Evolutionary conservation across 2,113 vertebrate genomes (phyloP).

Genomic region (Mus spicilegus): DNA sequence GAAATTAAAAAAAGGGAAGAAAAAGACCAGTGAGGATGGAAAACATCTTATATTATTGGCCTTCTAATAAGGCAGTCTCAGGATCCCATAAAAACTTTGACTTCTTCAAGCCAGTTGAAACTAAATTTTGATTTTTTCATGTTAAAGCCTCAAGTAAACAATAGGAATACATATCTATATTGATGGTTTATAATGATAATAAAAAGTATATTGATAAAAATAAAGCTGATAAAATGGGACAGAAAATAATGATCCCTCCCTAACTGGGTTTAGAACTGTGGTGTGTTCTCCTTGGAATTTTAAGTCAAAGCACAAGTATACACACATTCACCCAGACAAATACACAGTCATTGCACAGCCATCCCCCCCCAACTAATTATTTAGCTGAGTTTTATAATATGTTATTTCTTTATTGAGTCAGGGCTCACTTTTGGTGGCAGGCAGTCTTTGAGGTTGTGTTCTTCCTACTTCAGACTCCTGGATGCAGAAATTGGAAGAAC

Average conservation of each 20-base stretch:
- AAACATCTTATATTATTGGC: background rate
- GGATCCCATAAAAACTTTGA: background rate
- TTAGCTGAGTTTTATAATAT: background rate
- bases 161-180: background rate
- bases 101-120: background rate
- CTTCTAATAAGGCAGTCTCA: background rate
- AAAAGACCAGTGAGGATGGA: background rate
- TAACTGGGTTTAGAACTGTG: background rate
- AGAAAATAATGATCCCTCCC: background rate
- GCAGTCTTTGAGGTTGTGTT: accelerated
- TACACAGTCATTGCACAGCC: background rate
- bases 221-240: background rate
- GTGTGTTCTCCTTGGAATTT: background rate
- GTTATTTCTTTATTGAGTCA: background rate
- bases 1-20: background rate
- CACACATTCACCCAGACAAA: background rate
- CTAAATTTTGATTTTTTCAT: background rate
- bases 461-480: no score
- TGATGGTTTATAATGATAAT: background rate
- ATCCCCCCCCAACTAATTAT: background rate
- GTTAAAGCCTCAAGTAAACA: background rate
- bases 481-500: background rate
- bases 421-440: background rate
- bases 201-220: background rate
- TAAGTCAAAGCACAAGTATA: background rate